Percentiles rank a stretch among this genome's conserved stretches.
Evolutionary conservation across 2,113 vertebrate genomes (phyloP).

Genomic region (Leuciscus idus): DNA sequence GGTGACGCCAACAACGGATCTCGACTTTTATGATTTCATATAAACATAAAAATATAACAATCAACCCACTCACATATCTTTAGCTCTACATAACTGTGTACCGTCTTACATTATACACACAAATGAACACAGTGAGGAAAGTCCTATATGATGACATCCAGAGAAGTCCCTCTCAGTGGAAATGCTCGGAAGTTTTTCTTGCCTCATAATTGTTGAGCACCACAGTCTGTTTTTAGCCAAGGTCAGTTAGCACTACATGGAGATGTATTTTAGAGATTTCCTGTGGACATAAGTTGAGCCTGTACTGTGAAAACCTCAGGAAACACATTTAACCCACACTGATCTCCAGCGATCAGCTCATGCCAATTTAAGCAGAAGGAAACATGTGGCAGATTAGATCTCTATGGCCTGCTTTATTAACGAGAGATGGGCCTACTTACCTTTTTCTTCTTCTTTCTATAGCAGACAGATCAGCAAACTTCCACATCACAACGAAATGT

Average conservation of each 20-base stretch:
- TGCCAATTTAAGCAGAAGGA: not conserved
- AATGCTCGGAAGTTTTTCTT: not conserved
- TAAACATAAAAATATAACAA: not conserved
- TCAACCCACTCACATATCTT: not conserved
- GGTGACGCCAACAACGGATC: not conserved
- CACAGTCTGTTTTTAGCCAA: not conserved
- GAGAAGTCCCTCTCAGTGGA: not conserved
- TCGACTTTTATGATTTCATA: not conserved
- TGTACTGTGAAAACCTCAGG: not conserved
- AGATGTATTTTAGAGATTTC: not conserved
- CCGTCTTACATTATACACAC: not conserved
- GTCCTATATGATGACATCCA: not conserved
- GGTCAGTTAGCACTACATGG: not conserved
- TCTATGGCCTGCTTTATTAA: not conserved
- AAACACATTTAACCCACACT: not conserved
- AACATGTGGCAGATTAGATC: not conserved
- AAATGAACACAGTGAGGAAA: not conserved
- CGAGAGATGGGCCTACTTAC: not conserved
- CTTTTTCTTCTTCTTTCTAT: not conserved
- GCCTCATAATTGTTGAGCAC: not conserved
- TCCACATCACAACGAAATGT: not conserved
- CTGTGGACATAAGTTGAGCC: not conserved
- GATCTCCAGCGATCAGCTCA: not conserved
- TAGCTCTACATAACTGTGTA: not conserved
- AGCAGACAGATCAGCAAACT: not conserved